Percentiles rank a stretch among this genome's conserved stretches.
Evolutionary conservation across 2,797 vertebrate species (phyloP).

Genomic region (Oceanodroma leucorhoa): DNA sequence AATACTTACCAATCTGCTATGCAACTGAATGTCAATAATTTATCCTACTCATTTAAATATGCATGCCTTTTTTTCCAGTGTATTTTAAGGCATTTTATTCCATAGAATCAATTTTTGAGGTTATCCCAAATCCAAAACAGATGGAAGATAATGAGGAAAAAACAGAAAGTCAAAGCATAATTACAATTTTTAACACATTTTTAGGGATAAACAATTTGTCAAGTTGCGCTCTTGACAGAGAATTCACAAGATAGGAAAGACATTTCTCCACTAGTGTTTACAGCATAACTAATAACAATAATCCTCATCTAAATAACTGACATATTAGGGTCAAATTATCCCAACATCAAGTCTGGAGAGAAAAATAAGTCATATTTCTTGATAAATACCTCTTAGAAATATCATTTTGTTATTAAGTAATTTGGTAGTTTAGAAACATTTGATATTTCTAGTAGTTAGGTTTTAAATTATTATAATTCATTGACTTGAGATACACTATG

Average conservation of each 20-base stretch:
- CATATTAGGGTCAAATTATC: background rate
- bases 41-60: conserved; percentile 14
- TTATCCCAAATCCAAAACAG: conserved; percentile 38
- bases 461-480: background rate
- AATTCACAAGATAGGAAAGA: background rate
- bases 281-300: background rate
- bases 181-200: conserved; percentile 13
- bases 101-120: background rate
- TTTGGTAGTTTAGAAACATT: background rate
- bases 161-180: conserved; percentile 9
- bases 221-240: background rate
- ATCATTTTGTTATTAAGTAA: background rate
- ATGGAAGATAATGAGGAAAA: conserved; percentile 51
- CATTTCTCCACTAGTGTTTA: background rate
- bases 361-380: background rate
- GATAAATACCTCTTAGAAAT: background rate
- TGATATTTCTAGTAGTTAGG: background rate
- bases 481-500: background rate
- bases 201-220: conserved; percentile 12
- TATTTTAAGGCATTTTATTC: conserved; percentile 18
- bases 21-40: conserved; percentile 18
- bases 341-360: background rate
- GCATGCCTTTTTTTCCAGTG: background rate
- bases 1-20: background rate
- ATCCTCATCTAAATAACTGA: background rate